These are phyloP conservation scores for Selene dorsalis DNA, from an alignment of 2,797 vertebrate species.

Conservation along the genomic window DNA sequence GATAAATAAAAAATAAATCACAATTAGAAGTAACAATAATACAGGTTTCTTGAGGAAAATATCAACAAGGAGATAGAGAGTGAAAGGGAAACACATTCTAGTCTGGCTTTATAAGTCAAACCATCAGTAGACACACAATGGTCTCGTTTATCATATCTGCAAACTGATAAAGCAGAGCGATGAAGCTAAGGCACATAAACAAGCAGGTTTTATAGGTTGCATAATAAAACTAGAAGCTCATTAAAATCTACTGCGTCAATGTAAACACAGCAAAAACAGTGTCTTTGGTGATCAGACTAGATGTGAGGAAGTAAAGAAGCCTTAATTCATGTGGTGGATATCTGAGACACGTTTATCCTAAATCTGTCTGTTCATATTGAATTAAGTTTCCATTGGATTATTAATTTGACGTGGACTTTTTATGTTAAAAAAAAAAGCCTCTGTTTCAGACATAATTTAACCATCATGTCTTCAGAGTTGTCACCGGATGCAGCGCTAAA, in stretches of 20 bases:
- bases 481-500: slow-evolving; percentile 28
- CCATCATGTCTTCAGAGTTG: slow-evolving; percentile 31
- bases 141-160: slow-evolving; percentile 3
- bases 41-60: slow-evolving; percentile 1
- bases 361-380: slow-evolving; percentile 1
- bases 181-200: slow-evolving; percentile 3
- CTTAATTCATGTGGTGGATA: slow-evolving; percentile 3
- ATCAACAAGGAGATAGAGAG: neutral
- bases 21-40: slow-evolving; percentile 3
- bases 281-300: slow-evolving; percentile 15
- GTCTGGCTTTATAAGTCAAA: neutral
- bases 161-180: neutral
- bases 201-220: slow-evolving; percentile 23
- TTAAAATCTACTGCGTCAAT: slow-evolving; percentile 37
- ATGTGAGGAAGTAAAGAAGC: slow-evolving; percentile 4
- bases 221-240: slow-evolving; percentile 23
- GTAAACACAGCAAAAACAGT: slow-evolving; percentile 29
- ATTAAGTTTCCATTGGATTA: slow-evolving; percentile 2
- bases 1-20: slow-evolving; percentile 37
- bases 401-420: no score
- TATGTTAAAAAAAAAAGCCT: neutral
- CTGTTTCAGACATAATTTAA: slow-evolving; percentile 9
- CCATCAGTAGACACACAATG: slow-evolving; percentile 1
- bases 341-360: slow-evolving; percentile 7
- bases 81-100: neutral